phyloP scores from a whole-genome alignment of 2,113 vertebrate species.

The Tiliqua scincoides region DNA sequence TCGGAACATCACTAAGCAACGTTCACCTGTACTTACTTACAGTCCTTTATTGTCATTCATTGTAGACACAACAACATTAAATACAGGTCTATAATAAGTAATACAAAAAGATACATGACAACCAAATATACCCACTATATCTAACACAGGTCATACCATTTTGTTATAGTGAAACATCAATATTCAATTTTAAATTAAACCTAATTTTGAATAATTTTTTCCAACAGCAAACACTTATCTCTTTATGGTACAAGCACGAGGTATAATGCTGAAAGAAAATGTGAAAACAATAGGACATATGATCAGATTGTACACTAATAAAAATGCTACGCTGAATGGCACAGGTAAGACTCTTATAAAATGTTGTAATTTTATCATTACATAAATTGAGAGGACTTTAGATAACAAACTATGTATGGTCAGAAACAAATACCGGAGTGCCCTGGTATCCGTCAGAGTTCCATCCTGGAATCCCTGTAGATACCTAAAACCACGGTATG shows the following conservation, averaged over 20 bases:
- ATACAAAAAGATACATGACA: too few species aligned
- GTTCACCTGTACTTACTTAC: too few species aligned
- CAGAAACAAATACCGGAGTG: background rate
- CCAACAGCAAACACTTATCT: constrained; percentile 93
- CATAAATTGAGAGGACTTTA: background rate
- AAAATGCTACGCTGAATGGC: constrained; percentile 92
- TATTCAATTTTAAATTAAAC: constrained; percentile 35
- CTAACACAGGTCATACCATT: too few species aligned
- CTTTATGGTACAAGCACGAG: constrained; percentile 98
- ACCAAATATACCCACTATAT: too few species aligned
- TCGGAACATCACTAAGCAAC: too few species aligned
- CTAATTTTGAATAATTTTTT: constrained; percentile 29
- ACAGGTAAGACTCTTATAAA: constrained; percentile 83
- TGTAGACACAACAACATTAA: too few species aligned
- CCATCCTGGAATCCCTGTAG: too few species aligned
- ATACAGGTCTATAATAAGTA: too few species aligned
- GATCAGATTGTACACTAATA: constrained; percentile 95
- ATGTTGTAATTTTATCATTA: constrained; percentile 3
- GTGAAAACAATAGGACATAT: constrained; percentile 95
- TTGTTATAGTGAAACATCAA: background rate
- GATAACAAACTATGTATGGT: background rate
- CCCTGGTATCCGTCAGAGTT: too few species aligned
- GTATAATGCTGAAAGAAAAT: constrained; percentile 96
- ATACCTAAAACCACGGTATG: too few species aligned
- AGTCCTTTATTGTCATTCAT: too few species aligned